Percentiles rank a stretch among this genome's conserved stretches.
Conservation (phyloP, 2,113 vertebrate species). For the Solea solea region DNA sequence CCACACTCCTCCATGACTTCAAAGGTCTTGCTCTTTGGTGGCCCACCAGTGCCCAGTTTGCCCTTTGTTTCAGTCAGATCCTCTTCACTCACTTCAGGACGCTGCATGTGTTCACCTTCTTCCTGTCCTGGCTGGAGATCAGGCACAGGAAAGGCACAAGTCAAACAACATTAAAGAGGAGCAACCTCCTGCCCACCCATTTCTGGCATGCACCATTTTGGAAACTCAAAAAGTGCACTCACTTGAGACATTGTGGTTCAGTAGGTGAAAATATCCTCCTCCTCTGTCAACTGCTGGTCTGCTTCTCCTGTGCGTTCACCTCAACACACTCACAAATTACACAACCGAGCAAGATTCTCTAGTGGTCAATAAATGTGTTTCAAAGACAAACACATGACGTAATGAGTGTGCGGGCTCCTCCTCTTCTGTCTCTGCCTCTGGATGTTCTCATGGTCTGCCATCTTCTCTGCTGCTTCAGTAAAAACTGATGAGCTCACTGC, state of each 20-base stretch:
- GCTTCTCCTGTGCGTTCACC: slow-evolving; percentile 13
- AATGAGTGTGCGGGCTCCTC: slow-evolving; percentile 53
- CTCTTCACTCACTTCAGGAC: slow-evolving; percentile 89
- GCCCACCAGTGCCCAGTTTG: slow-evolving; percentile 81
- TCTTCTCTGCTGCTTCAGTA: slow-evolving; percentile 32
- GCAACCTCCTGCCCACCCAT: no score
- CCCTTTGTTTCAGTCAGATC: slow-evolving; percentile 87
- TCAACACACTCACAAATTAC: slow-evolving; percentile 21
- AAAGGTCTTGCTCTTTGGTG: slow-evolving; percentile 92
- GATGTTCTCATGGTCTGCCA: slow-evolving; percentile 26
- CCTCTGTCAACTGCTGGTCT: slow-evolving; percentile 15
- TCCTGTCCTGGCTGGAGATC: slow-evolving; percentile 56
- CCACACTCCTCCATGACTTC: slow-evolving; percentile 95
- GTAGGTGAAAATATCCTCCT: slow-evolving; percentile 16
- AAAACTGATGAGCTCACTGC: slow-evolving; percentile 39
- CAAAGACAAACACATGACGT: slow-evolving; percentile 44
- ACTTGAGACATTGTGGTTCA: slow-evolving; percentile 74
- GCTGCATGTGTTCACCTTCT: slow-evolving; percentile 84
- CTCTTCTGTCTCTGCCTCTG: slow-evolving; percentile 41
- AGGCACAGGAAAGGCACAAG: slow-evolving; percentile 3
- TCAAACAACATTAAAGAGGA: background rate
- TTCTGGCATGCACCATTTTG: background rate
- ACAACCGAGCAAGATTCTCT: slow-evolving; percentile 42
- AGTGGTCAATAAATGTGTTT: slow-evolving; percentile 55
- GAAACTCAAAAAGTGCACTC: slow-evolving; percentile 28